Conservation (phyloP, 1,140 invertebrate genomes). For the roundworm (Caenorhabditis elegans) region WBcel235 BX284605.5:11855501-11856000, state of each 20-base stretch:
- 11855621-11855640: not conserved
- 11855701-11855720: too few species aligned
- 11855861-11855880: not conserved
- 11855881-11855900: not conserved
- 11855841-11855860: constrained; percentile 11
- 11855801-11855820: too few species aligned
- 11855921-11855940: not conserved
- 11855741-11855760: too few species aligned
- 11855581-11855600: not conserved
- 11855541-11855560: too few species aligned
- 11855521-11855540: not conserved
- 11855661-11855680: too few species aligned
- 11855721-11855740: too few species aligned
- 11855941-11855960: not conserved
- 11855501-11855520: not conserved
- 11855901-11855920: not conserved
- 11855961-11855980: not conserved
- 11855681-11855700: too few species aligned
- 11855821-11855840: not conserved
- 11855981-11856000: too few species aligned
- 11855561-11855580: too few species aligned
- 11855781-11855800: too few species aligned
- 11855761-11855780: too few species aligned
- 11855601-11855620: not conserved
- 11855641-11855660: not conserved